Percentiles rank a stretch among this genome's conserved stretches.
Evolutionary conservation across 2,797 vertebrate genomes (phyloP).

Genomic region (Falco rusticolus): DNA sequence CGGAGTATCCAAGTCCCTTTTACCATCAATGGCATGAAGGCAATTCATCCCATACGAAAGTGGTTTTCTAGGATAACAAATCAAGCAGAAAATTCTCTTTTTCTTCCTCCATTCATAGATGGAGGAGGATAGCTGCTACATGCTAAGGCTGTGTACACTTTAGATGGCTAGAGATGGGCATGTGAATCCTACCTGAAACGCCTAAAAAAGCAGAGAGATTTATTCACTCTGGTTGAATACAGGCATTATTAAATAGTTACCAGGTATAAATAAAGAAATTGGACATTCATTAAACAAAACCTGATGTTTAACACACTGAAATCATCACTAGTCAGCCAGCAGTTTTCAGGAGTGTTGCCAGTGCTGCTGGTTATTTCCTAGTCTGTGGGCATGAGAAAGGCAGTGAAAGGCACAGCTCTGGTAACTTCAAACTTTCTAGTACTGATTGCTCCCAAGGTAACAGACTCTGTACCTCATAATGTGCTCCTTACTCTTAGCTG

Average conservation of each 20-base stretch:
- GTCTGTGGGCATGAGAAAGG: not conserved
- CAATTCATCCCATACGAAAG: not conserved
- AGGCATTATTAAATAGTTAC: not conserved
- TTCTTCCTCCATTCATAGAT: not conserved
- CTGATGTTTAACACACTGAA: not conserved
- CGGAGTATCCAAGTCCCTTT: not conserved
- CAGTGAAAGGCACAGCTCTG: not conserved
- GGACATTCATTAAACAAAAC: not conserved
- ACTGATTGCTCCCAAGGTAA: not conserved
- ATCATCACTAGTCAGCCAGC: not conserved
- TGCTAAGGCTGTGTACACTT: not conserved
- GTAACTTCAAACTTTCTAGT: not conserved
- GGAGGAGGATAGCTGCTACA: not conserved
- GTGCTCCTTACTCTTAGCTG: not conserved
- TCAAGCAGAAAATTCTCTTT: not conserved
- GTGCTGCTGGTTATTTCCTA: not conserved
- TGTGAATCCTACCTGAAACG: not conserved
- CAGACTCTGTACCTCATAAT: not conserved
- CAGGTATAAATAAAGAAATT: not conserved
- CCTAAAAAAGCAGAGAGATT: not conserved
- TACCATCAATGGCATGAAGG: accelerated
- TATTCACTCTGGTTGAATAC: not conserved
- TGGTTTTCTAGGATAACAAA: not conserved
- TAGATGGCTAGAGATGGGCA: not conserved
- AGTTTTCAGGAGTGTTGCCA: not conserved